phyloP scores from a whole-genome alignment of 1,140 invertebrate species.

The Schmidtea mediterranea region DNA sequence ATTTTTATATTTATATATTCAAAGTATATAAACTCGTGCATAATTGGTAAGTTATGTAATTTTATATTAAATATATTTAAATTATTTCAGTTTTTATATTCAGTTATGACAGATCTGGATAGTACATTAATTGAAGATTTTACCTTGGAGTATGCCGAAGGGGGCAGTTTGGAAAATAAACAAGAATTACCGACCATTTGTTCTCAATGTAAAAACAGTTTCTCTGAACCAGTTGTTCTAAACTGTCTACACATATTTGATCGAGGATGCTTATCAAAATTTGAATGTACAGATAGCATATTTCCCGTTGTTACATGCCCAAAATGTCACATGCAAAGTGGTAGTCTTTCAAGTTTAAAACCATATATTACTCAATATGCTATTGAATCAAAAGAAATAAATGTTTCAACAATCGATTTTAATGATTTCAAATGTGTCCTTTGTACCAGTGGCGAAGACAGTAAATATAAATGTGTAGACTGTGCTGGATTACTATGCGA shows the following conservation, averaged over 20 bases:
- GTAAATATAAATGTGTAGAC: neutral
- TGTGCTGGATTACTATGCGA: conserved; percentile 2
- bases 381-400: neutral
- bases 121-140: no score
- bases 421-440: neutral
- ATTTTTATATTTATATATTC: no score
- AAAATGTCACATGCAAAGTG: neutral
- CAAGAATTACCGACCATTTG: neutral
- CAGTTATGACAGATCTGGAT: no score
- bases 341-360: neutral
- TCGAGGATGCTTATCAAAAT: neutral
- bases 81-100: no score
- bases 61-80: no score
- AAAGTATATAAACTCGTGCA: no score
- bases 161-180: neutral
- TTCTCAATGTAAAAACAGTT: neutral
- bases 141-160: no score
- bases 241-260: conserved; percentile 3
- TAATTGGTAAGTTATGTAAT: no score
- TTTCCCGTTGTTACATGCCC: neutral
- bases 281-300: neutral
- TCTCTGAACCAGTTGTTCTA: neutral
- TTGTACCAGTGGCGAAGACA: conserved; percentile 2
- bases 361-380: neutral
- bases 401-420: neutral